Evolutionary conservation across 2,113 vertebrate genomes (phyloP).

Genomic region (Corythoichthys haematopterus): DNA sequence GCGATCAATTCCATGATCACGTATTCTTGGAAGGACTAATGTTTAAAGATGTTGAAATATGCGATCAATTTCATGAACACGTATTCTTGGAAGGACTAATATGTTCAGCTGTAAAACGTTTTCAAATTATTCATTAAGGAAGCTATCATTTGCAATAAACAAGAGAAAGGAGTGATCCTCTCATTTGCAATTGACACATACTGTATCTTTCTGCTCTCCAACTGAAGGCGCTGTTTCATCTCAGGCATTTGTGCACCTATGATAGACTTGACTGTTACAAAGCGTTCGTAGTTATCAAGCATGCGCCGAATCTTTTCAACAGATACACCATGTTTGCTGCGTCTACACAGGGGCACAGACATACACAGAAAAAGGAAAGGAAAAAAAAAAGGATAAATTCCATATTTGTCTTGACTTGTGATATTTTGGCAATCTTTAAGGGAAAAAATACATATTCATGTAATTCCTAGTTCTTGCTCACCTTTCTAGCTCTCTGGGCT

Average conservation of each 20-base stretch:
- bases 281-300: conserved; percentile 82
- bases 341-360: conserved; percentile 68
- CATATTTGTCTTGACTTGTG: background rate
- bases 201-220: conserved; percentile 46
- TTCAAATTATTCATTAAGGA: background rate
- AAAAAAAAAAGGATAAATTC: background rate
- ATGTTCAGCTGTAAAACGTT: background rate
- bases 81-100: too few species aligned
- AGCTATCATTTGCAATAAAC: background rate
- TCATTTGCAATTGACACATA: conserved; percentile 33
- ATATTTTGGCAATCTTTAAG: background rate
- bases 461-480: conserved; percentile 58
- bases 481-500: conserved; percentile 91
- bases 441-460: background rate
- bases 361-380: conserved; percentile 6
- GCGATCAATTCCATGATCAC: too few species aligned
- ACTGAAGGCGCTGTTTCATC: conserved; percentile 36
- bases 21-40: too few species aligned
- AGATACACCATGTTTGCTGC: conserved; percentile 81
- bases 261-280: conserved; percentile 79
- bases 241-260: conserved; percentile 75
- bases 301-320: conserved; percentile 87
- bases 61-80: too few species aligned
- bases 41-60: too few species aligned
- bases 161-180: background rate